A percentile compares a stretch with the other conserved stretches of the same genome.
Conservation (phyloP, 2,888 invertebrate species). For the Dryadula phaetusa region DNA sequence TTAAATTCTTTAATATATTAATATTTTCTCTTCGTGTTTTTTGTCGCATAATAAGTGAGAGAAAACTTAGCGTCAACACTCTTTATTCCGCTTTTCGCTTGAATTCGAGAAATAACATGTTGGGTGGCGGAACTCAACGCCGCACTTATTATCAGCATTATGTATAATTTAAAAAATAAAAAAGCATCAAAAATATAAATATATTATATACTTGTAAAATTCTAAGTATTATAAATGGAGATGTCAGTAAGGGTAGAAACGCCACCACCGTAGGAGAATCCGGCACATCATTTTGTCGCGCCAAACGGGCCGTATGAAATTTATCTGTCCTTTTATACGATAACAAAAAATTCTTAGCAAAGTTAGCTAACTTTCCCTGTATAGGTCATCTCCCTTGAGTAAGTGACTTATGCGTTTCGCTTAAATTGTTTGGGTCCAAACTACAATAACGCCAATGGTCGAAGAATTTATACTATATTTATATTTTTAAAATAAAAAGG, state of each 20-base stretch:
- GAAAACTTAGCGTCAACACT: too few relatives aligned
- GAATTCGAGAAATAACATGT: too few relatives aligned
- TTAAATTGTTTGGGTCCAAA: constrained; percentile 46
- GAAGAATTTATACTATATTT: constrained; percentile 1
- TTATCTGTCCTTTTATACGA: constrained; percentile 45
- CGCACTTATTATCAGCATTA: too few relatives aligned
- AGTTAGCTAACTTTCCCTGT: constrained; percentile 47
- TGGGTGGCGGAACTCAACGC: too few relatives aligned
- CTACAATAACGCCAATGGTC: constrained; percentile 46
- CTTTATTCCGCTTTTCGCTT: too few relatives aligned
- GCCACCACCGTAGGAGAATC: constrained; percentile 24
- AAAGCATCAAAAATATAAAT: too few relatives aligned
- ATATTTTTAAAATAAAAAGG: too few relatives aligned
- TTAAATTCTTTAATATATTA: too few relatives aligned
- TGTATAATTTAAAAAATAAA: too few relatives aligned
- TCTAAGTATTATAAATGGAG: not conserved
- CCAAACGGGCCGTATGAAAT: constrained; percentile 44
- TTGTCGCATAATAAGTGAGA: too few relatives aligned
- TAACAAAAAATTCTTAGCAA: constrained; percentile 45
- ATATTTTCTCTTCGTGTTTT: too few relatives aligned
- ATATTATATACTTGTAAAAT: constrained; percentile 1
- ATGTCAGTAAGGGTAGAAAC: constrained; percentile 8
- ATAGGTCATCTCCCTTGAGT: constrained; percentile 52
- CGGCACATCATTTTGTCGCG: constrained; percentile 39
- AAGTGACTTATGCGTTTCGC: constrained; percentile 54